Base-by-base conservation (phyloP, 1,140 invertebrate genomes). In the Drosophila lacteicornis region DNA sequence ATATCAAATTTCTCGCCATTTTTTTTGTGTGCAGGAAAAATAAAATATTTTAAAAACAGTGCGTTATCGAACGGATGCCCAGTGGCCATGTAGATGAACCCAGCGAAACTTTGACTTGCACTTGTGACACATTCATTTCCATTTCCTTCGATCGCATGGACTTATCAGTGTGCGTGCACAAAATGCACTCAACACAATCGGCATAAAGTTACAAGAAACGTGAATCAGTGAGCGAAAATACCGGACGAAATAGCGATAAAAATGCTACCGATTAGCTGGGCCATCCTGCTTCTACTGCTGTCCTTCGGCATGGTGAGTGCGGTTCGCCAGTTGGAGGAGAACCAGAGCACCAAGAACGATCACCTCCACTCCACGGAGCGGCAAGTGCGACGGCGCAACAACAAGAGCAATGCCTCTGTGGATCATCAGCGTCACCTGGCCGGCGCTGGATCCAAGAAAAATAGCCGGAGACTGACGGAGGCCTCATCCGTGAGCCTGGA, bases 111-210 rank as follows among this genome's bases (percentile, higher is more conserved):
- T 73, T 49, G 25, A 66, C 62, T 55, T 70, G 65, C 53, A 74
- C 69, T 73, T 51, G 68, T 60, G 70, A 74, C 70, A 80, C 56
- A 69, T 61, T 60, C 76, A 57, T 49, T 56, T 55, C 38, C 33
- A 12, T 15, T 19, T 65, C 65, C 65, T 46, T 58, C n/a, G n/a
- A 30, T 27, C 43, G 59, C 33, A 73, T 74, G 47, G 55, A 47
- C 50, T 55, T 53, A 81, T 76, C 65, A 60, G 33, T 47, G 58
- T 47, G 33, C 22, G 58, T 53, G 53, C 45, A 36, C 65, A 66
- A 74, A 75, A 82, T 86, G 82, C 83, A 75, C 69, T 79, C 17
- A 38, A 42, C 42, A 40, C 66, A 79, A 62, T 62, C 70, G 6
- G 25, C n/a, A 22, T 45, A 38, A 45, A 60, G 4, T 56, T 46